Evolutionary conservation across 2,113 vertebrate species (phyloP).

Genomic region (Caloenas nicobarica): DNA sequence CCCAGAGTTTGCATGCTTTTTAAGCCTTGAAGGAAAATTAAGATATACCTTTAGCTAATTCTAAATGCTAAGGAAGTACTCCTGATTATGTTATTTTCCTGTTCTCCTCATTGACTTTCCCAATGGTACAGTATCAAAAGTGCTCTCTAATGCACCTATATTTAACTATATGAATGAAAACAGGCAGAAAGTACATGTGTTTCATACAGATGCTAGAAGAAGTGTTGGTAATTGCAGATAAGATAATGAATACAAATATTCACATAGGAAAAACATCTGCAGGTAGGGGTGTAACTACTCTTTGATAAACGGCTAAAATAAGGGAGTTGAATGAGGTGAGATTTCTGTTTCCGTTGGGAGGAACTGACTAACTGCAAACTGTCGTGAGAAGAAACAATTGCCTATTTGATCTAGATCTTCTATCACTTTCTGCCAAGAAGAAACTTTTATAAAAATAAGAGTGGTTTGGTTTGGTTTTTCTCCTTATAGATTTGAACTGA

Average conservation of each 20-base stretch:
- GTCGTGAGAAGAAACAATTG: neutral
- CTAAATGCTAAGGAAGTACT: neutral
- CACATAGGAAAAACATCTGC: neutral
- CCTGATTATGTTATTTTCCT: neutral
- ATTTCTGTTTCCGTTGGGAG: neutral
- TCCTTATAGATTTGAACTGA: neutral
- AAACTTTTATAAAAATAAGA: neutral
- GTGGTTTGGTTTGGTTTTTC: neutral
- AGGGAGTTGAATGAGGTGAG: neutral
- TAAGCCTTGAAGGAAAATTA: neutral
- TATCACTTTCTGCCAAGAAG: neutral
- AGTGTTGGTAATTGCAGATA: neutral
- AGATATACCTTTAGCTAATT: neutral
- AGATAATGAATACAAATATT: neutral
- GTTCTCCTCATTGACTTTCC: neutral
- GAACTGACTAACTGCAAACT: neutral
- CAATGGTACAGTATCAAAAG: neutral
- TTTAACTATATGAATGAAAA: neutral
- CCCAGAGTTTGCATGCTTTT: neutral
- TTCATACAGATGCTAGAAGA: neutral
- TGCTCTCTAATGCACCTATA: neutral
- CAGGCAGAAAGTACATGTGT: rapidly evolving
- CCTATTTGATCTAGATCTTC: neutral
- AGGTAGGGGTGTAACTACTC: neutral
- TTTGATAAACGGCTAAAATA: neutral